phyloP scores from a whole-genome alignment of 2,113 vertebrate genomes.

The Oncorhynchus kisutch region DNA sequence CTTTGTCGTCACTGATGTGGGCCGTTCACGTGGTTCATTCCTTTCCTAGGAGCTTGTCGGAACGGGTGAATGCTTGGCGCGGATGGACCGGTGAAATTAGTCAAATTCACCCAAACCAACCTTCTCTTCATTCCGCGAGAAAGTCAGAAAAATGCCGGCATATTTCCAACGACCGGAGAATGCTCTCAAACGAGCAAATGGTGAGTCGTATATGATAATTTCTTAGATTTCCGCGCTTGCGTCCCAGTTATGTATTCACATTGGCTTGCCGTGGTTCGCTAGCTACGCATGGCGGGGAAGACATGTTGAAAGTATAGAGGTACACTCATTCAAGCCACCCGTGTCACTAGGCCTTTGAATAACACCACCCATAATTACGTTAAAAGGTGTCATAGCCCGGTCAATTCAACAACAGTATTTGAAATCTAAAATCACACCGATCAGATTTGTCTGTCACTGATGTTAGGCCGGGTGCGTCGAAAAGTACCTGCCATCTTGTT shows the following conservation, averaged over 20 bases:
- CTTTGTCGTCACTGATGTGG: constrained; percentile 35
- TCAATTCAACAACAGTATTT: too few relatives aligned
- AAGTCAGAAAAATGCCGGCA: constrained; percentile 83
- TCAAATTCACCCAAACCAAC: constrained; percentile 38
- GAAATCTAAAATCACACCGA: too few relatives aligned
- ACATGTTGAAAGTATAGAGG: constrained; percentile 10
- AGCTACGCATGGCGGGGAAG: constrained; percentile 46
- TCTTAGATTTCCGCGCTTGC: not conserved
- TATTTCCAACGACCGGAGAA: constrained; percentile 96
- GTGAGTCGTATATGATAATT: constrained; percentile 72
- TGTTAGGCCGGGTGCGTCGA: too few relatives aligned
- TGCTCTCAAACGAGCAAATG: constrained; percentile 93
- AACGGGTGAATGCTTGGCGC: constrained; percentile 59
- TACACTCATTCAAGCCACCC: too few relatives aligned
- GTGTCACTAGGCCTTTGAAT: too few relatives aligned
- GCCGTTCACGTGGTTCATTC: constrained; percentile 64
- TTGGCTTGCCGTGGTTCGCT: not conserved
- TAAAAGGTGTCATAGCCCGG: too few relatives aligned
- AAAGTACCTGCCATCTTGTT: too few relatives aligned
- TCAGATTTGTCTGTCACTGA: too few relatives aligned
- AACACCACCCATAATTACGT: too few relatives aligned
- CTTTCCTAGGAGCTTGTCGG: constrained; percentile 66
- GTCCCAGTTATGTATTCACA: not conserved
- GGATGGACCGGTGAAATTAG: constrained; percentile 61
- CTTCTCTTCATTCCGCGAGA: constrained; percentile 26